A percentile compares a stretch with the other conserved stretches of the same genome.
These are phyloP conservation scores for Pristiophorus japonicus DNA, from an alignment of 2,113 vertebrate genomes.

Conservation along the genomic window DNA sequence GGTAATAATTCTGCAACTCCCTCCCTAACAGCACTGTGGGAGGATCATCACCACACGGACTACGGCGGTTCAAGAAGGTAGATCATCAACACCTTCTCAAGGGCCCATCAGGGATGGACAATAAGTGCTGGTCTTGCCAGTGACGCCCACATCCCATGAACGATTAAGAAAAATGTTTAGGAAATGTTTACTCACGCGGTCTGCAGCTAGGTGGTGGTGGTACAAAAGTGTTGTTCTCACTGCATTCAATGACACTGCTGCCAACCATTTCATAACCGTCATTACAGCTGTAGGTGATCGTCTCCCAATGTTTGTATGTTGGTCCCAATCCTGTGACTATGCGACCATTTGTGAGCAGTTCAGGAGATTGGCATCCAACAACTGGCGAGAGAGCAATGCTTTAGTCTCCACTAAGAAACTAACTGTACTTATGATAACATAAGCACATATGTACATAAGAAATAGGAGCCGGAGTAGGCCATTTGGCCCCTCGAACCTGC, in stretches of 20 bases:
- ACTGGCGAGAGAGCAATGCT: not conserved
- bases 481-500: too few relatives aligned
- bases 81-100: too few relatives aligned
- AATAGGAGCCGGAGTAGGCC: too few relatives aligned
- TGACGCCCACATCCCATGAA: too few relatives aligned
- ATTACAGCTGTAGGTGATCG: not conserved
- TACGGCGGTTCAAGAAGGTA: too few relatives aligned
- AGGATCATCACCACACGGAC: too few relatives aligned
- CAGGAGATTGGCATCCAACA: not conserved
- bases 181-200: not conserved
- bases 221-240: not conserved
- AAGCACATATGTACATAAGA: too few relatives aligned
- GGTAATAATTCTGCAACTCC: too few relatives aligned
- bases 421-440: not conserved
- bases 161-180: not conserved
- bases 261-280: not conserved
- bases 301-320: not conserved
- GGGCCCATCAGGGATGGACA: too few relatives aligned
- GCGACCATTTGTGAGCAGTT: not conserved
- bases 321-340: not conserved
- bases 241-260: not conserved
- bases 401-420: not conserved
- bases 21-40: too few relatives aligned
- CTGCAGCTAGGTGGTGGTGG: not conserved
- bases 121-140: not conserved